phyloP scores from a whole-genome alignment of 2,888 invertebrate species.

The Cloeon dipterum region DNA sequence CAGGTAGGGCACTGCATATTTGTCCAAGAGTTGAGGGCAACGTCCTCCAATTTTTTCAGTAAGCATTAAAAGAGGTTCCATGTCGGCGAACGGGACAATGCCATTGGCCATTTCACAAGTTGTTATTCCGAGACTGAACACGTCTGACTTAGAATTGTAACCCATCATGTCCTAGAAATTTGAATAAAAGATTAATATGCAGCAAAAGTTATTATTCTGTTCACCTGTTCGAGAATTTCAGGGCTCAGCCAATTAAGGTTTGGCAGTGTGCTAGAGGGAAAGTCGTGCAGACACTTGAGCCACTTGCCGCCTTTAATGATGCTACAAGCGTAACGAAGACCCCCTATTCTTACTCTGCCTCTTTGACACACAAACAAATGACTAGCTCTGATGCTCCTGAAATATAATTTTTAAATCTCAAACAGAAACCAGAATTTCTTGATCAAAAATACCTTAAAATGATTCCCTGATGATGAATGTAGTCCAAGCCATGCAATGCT shows the following conservation, averaged over 20 bases:
- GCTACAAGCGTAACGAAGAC: slow-evolving; percentile 54
- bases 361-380: slow-evolving; percentile 55
- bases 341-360: slow-evolving; percentile 50
- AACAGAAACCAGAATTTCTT: too few species aligned
- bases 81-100: slow-evolving; percentile 63
- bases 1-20: too few species aligned
- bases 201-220: not conserved
- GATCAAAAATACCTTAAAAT: slow-evolving; percentile 74
- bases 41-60: slow-evolving; percentile 70
- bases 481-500: slow-evolving; percentile 54
- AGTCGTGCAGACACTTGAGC: slow-evolving; percentile 43
- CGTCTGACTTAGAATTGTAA: slow-evolving; percentile 73
- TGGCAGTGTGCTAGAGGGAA: slow-evolving; percentile 42
- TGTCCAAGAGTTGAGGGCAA: slow-evolving; percentile 50
- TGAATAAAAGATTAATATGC: not conserved
- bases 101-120: slow-evolving; percentile 79
- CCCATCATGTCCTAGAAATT: slow-evolving; percentile 46
- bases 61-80: slow-evolving; percentile 72
- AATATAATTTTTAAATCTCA: slow-evolving; percentile 4
- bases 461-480: slow-evolving; percentile 61
- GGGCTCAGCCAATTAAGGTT: slow-evolving; percentile 83
- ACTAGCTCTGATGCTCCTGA: slow-evolving; percentile 57
- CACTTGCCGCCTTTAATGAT: slow-evolving; percentile 47
- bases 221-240: slow-evolving; percentile 64
- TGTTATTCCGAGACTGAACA: slow-evolving; percentile 75